Conservation (phyloP, 2,888 invertebrate genomes). For the Panopea generosa region DNA sequence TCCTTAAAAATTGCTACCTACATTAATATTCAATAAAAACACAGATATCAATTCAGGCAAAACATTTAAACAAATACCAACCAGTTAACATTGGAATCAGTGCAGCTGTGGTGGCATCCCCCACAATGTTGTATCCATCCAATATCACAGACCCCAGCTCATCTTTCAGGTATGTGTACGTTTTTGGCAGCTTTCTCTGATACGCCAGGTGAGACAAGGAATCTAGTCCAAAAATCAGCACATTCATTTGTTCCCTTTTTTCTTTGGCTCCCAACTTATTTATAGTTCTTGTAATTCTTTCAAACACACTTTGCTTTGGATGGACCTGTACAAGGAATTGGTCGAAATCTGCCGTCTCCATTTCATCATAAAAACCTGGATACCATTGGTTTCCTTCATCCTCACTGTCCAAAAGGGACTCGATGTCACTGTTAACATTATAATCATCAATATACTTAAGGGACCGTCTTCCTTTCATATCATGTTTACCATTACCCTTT, state of each 20-base stretch:
- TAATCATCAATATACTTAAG: no score
- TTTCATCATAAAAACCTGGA: conserved; percentile 22
- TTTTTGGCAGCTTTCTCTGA: conserved; percentile 78
- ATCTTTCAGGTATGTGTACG: conserved; percentile 73
- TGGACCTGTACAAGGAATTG: conserved; percentile 79
- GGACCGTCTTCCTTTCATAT: not conserved
- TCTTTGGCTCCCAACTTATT: not conserved
- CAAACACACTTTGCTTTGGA: conserved; percentile 72
- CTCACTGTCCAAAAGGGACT: no score
- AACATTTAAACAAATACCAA: no score
- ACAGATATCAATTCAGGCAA: no score
- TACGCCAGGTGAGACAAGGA: conserved; percentile 81
- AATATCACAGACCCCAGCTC: conserved; percentile 73
- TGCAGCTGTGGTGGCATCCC: conserved; percentile 80
- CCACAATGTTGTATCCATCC: conserved; percentile 82
- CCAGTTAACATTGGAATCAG: conserved; percentile 82
- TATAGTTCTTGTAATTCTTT: conserved; percentile 64
- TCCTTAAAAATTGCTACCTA: no score
- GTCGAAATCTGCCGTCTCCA: conserved; percentile 70
- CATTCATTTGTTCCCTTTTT: conserved; percentile 64
- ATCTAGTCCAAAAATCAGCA: conserved; percentile 80
- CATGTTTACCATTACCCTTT: not conserved
- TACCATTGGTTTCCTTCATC: no score
- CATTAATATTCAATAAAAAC: no score
- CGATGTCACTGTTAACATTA: not conserved